These are phyloP conservation scores for Microtus pennsylvanicus DNA, from an alignment of 2,113 vertebrate genomes.

Conservation along the genomic window DNA sequence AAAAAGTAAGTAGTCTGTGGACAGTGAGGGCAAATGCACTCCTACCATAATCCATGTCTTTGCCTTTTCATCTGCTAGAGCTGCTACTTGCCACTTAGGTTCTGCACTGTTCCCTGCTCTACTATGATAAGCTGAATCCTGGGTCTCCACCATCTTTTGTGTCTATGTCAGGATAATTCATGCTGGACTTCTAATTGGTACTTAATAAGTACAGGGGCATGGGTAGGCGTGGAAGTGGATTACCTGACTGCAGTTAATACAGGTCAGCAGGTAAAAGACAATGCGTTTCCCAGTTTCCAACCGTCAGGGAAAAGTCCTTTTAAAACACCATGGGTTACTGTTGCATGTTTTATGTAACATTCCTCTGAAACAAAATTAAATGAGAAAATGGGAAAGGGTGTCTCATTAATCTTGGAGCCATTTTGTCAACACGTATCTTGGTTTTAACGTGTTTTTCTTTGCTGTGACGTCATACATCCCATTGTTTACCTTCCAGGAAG, in stretches of 20 bases:
- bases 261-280: slow-evolving; percentile 8
- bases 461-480: background rate
- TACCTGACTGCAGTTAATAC: background rate
- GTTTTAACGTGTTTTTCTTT: background rate
- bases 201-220: background rate
- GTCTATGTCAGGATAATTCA: slow-evolving; percentile 21
- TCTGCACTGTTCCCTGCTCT: background rate
- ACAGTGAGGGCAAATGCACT: background rate
- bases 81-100: background rate
- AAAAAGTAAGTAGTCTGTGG: background rate
- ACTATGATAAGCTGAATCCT: background rate
- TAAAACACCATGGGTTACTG: slow-evolving; percentile 14
- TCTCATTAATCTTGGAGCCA: background rate
- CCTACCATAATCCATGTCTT: background rate
- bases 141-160: background rate
- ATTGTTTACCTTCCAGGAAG: slow-evolving; percentile 2
- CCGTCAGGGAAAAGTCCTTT: slow-evolving; percentile 40
- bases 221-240: background rate
- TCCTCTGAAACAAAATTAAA: slow-evolving; percentile 42
- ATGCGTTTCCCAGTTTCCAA: slow-evolving; percentile 32
- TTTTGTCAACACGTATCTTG: background rate
- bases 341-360: slow-evolving; percentile 21
- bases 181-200: background rate
- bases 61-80: background rate
- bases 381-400: background rate